Evolutionary conservation across 2,113 vertebrate genomes (phyloP).

Genomic region (Salvelinus fontinalis): DNA sequence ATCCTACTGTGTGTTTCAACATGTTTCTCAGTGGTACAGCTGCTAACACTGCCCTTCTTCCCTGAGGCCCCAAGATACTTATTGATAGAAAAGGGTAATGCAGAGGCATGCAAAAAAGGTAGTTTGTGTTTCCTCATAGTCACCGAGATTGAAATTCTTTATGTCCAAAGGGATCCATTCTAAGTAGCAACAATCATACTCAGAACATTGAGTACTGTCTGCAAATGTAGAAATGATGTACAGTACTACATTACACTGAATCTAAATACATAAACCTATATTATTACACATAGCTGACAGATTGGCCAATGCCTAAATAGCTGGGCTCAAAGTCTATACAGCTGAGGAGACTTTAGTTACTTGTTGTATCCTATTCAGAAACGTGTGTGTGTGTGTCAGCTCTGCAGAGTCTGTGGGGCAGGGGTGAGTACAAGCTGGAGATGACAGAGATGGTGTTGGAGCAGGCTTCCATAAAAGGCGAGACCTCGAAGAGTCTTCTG

Average conservation of each 20-base stretch:
- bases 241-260: neutral
- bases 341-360: neutral
- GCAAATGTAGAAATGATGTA: neutral
- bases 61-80: conserved; percentile 75
- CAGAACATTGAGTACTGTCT: neutral
- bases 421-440: conserved; percentile 70
- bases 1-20: conserved; percentile 63
- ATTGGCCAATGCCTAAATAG: too few species aligned
- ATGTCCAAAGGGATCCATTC: conserved; percentile 1
- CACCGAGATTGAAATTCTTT: neutral
- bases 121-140: conserved; percentile 9
- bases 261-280: neutral
- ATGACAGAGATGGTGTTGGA: conserved; percentile 82
- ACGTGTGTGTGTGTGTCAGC: conserved; percentile 46
- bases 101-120: conserved; percentile 68
- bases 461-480: conserved; percentile 63
- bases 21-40: conserved; percentile 57
- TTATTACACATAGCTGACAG: too few species aligned
- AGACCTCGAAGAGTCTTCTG: conserved; percentile 55
- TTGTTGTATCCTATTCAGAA: neutral
- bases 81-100: conserved; percentile 72
- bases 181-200: neutral
- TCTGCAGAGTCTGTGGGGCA: conserved; percentile 74
- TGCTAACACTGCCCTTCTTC: conserved; percentile 65
- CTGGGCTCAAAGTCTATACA: neutral